phyloP scores from a whole-genome alignment of 2,113 vertebrate species.

The Archocentrus centrarchus region DNA sequence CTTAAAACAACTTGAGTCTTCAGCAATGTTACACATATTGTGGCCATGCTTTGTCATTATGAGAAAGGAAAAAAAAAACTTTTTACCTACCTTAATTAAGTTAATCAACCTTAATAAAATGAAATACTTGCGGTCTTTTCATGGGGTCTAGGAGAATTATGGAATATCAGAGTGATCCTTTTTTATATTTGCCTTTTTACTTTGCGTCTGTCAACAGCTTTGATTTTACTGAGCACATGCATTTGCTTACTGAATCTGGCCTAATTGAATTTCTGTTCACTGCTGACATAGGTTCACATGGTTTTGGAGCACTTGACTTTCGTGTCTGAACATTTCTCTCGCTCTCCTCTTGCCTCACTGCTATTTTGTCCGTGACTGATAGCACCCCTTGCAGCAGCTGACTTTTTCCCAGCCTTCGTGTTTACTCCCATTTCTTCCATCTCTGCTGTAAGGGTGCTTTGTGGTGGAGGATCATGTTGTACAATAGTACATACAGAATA shows the following conservation, averaged over 20 bases:
- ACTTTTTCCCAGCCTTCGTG: constrained; percentile 32
- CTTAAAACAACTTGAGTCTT: background rate
- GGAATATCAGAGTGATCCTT: background rate
- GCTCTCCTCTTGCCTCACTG: constrained; percentile 11
- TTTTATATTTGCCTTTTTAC: background rate
- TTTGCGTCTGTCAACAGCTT: background rate
- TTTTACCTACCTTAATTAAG: background rate
- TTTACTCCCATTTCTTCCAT: constrained; percentile 35
- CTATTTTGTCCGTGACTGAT: constrained; percentile 24
- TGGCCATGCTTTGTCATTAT: background rate
- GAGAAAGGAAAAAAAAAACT: background rate
- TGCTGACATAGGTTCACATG: constrained; percentile 41
- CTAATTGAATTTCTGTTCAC: constrained; percentile 28
- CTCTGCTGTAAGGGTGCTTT: constrained; percentile 35
- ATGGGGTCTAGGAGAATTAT: background rate
- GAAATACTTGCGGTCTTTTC: background rate
- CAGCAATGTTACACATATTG: background rate
- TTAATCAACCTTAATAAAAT: background rate
- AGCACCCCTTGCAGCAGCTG: constrained; percentile 33
- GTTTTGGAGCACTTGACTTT: constrained; percentile 36
- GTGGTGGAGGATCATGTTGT: constrained; percentile 45
- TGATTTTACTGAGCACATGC: background rate
- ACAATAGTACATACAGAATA: constrained; percentile 6
- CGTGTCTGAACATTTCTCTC: constrained; percentile 35
- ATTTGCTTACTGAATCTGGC: constrained; percentile 9